Percentiles rank a stretch among this genome's conserved stretches.
Evolutionary conservation across 2,797 vertebrate genomes (phyloP).

Genomic region (Champsocephalus esox): DNA sequence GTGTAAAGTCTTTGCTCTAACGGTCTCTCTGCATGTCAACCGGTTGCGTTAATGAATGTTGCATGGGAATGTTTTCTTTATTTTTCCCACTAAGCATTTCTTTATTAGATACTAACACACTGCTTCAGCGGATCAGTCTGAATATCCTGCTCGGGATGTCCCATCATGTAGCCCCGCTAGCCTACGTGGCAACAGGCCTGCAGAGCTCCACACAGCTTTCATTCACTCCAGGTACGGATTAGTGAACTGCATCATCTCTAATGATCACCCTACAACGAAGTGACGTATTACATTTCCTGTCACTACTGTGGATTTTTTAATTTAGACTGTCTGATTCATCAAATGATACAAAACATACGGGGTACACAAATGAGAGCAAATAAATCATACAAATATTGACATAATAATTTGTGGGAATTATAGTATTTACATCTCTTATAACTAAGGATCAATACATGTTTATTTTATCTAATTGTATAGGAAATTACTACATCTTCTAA

Average conservation of each 20-base stretch:
- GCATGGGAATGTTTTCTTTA: slow-evolving; percentile 3
- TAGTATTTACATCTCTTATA: background rate
- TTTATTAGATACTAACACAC: slow-evolving; percentile 32
- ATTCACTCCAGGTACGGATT: slow-evolving; percentile 40
- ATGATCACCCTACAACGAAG: background rate
- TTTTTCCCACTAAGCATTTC: background rate
- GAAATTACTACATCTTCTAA: no score
- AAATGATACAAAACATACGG: background rate
- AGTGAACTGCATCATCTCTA: background rate
- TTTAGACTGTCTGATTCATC: background rate
- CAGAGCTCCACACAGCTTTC: slow-evolving; percentile 15
- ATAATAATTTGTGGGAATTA: background rate
- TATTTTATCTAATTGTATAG: no score
- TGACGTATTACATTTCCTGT: background rate
- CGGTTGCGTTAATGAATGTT: slow-evolving; percentile 16
- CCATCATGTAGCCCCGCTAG: slow-evolving; percentile 36
- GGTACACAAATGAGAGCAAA: background rate
- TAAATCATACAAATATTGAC: background rate
- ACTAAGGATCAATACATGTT: no score
- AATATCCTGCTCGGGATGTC: slow-evolving; percentile 21
- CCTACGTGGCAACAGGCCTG: slow-evolving; percentile 75
- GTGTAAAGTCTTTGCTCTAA: background rate
- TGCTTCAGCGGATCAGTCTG: background rate
- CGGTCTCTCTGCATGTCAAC: slow-evolving; percentile 17
- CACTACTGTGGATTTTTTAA: background rate